Evolutionary conservation across 2,797 vertebrate species (phyloP), one percentile per base, ranked within the genome.

Genomic region (Phrynocephalus forsythii): DNA sequence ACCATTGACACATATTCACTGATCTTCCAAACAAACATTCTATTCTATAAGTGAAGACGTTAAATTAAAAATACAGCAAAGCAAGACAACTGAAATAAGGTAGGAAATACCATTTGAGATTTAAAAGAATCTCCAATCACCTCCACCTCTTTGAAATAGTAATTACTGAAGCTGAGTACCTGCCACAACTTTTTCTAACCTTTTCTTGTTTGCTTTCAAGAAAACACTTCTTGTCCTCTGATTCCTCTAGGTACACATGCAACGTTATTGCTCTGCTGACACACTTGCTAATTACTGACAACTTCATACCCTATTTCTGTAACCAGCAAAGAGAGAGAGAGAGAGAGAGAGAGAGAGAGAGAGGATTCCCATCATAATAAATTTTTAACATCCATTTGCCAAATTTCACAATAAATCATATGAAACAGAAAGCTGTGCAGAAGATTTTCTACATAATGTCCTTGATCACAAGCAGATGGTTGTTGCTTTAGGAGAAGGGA

Each of bases 391-490:
- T 72, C 10, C 3, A 3, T 18, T 68, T 78, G 44, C 10, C 63
- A 77, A 38, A 26, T 30, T 77, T 28, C 44, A 30, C 20, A 68
- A 67, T 67, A 76, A 50, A 38, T 68, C 33, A 78, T 68, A 85
- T 30, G 76, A 20, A 85, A 78, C 75, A 78, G 83, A 56, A 48
- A 33, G 50, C n/a, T 63, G 18, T 56, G 66, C 16, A 33, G 22
- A 76, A 66, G 63, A 60, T 22, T 85, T 28, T 78, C 20, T 50
- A 18, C n/a, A 67, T 13, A 16, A 44, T n/a, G 50, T 13, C 9
- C 63, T 78, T 11, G 20, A 38, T 56, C 72, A 84, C 72, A 84
- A 84, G 38, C 72, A 76, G 72, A 84, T 67, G 28, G 75, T 68
- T 50, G 28, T 68, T 85, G 75, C 84, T 1, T 16, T 11, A 52